Base-by-base conservation (phyloP, 2,888 invertebrate genomes). In the Endomychus coccineus region DNA sequence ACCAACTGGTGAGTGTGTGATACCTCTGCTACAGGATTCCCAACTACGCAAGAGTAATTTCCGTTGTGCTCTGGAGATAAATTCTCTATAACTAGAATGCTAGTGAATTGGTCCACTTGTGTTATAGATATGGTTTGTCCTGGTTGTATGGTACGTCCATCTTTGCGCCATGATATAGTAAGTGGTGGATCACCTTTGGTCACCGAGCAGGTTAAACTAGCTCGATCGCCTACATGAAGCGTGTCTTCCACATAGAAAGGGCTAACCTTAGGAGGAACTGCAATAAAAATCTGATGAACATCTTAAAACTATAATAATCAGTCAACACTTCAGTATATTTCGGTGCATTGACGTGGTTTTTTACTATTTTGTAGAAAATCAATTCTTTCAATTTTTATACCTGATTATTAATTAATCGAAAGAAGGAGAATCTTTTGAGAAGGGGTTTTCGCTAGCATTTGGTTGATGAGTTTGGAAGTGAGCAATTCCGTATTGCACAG, bases 181-280 rank as follows among this genome's bases (percentile, higher is more conserved):
- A 86, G 67, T 22, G 87, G 86, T 45, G 78, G 70, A 64, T 85
- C 85, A 34, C 87, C 83, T 58, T 80, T 77, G 36, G 79, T 77
- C 49, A 83, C 81, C 23, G 82, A 79, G 62, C 83, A 83, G 45
- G 82, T 81, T 46, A 83, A 66, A 33, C 79, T 80, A 46, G 80
- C 79, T 33, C 83, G 73, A 58, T 83, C 82, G 42, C 81, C 81
- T 53, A 82, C 76, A 58, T 81, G 79, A 39, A 82, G 69, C 51
- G 77, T 77, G 51, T 78, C 73, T 55, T 78, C 78, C 42, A 78
- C 74, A 66, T 71, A 73, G 68, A 82, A 81, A 47, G 81, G 80
- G 68, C 78, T 81, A 69, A 83, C 74, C 72, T 81, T 82, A 55
- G 83, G 83, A 56, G 83, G 82, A 70, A 82, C 83, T 78, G 75